These are phyloP conservation scores for Natator depressus DNA, from an alignment of 2,113 vertebrate genomes.

Conservation along the genomic window DNA sequence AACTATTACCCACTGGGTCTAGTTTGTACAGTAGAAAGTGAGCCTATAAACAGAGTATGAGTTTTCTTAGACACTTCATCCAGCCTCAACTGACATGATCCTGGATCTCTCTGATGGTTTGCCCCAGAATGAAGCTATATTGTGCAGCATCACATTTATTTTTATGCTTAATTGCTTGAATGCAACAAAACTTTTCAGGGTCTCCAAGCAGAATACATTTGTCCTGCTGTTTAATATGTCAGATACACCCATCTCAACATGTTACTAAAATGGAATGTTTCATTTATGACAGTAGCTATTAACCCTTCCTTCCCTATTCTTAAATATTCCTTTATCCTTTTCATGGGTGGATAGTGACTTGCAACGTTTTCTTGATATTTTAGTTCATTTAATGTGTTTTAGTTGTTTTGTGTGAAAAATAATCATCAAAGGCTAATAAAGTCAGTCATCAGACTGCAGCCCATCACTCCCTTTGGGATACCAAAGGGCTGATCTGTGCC, in stretches of 20 bases:
- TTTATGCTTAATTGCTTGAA: not conserved
- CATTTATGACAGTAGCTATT: too few relatives aligned
- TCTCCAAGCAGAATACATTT: not conserved
- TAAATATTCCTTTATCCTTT: too few relatives aligned
- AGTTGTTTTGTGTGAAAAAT: too few relatives aligned
- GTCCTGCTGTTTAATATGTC: not conserved
- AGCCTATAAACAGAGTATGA: conserved; percentile 3
- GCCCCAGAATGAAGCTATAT: not conserved
- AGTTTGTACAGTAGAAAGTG: conserved; percentile 11
- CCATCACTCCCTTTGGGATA: too few relatives aligned
- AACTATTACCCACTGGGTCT: conserved; percentile 3
- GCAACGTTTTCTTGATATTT: too few relatives aligned
- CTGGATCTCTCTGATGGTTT: not conserved
- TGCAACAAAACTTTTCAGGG: not conserved
- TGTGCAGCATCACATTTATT: not conserved
- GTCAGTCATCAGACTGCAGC: too few relatives aligned
- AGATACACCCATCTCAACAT: not conserved
- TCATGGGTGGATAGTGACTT: too few relatives aligned
- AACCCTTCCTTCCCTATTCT: too few relatives aligned
- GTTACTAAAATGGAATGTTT: too few relatives aligned
- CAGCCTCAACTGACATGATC: not conserved
- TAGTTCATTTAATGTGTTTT: too few relatives aligned
- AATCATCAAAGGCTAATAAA: too few relatives aligned
- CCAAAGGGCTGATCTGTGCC: too few relatives aligned
- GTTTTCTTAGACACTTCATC: not conserved